Conservation (phyloP, 2,113 vertebrate species). For the Hyaena hyaena region DNA sequence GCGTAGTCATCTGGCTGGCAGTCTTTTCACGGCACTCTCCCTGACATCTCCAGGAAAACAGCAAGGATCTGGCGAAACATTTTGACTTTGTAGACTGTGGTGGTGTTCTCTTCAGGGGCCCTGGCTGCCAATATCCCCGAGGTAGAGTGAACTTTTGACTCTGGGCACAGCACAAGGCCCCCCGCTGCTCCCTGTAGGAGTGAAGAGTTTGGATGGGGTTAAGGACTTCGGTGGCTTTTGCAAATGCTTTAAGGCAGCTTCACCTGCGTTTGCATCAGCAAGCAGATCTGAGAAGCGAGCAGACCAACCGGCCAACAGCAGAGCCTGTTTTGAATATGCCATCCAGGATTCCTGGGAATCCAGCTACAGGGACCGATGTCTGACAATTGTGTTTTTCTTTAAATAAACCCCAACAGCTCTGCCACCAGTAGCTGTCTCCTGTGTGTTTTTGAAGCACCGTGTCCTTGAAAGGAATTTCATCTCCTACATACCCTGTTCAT, state of each 20-base stretch:
- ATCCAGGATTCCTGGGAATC: constrained; percentile 68
- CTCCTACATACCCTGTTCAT: background rate
- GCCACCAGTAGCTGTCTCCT: background rate
- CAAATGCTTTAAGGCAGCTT: constrained; percentile 79
- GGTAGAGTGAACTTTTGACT: constrained; percentile 81
- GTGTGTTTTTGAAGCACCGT: background rate
- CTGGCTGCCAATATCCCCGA: background rate
- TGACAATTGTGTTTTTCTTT: constrained; percentile 63
- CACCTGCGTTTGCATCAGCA: constrained; percentile 77
- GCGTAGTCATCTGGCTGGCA: background rate
- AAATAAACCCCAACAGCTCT: background rate
- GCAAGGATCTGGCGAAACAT: constrained; percentile 25
- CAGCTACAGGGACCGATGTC: constrained; percentile 18
- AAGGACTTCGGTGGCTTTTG: constrained; percentile 73
- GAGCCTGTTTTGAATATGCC: constrained; percentile 69
- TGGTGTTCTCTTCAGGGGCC: background rate
- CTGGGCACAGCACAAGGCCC: constrained; percentile 59
- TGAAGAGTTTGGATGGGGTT: constrained; percentile 52
- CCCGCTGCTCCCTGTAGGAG: constrained; percentile 62
- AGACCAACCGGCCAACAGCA: constrained; percentile 76
- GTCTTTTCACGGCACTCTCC: constrained; percentile 8
- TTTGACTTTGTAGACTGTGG: constrained; percentile 19
- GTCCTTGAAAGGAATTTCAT: constrained; percentile 60
- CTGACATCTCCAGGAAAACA: background rate
- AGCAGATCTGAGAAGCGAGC: constrained; percentile 2